Evolutionary conservation across 2,888 invertebrate species (phyloP), one percentile per base, ranked within the genome.

Genomic region (Imbricaverruca yamaguchii): DNA sequence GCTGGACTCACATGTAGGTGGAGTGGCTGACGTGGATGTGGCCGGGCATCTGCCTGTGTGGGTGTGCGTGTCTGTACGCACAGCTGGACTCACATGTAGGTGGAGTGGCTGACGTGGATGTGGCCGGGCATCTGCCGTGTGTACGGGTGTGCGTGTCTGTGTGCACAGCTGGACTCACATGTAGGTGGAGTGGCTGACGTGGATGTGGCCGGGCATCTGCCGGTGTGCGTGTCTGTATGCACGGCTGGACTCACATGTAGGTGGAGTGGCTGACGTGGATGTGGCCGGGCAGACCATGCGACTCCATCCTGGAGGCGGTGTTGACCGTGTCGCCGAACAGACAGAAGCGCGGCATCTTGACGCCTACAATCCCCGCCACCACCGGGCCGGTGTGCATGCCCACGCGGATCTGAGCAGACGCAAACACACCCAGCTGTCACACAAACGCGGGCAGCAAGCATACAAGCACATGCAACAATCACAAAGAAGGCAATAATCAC

Each of bases 261-360:
- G 74, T 74, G 74, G 12, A 13, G 74, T 74, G 39, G 53, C 74
- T 74, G 74, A 74, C 39, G 53, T 77, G 77, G 9, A 77, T 23
- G n/a, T 57, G 78, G 15, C 78, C 78, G 57, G 78, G 12, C 78
- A 78, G 78, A 2, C 78, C 57, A 57, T 78, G 78, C n/a, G 78
- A 78, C 78, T 78, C 78, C 78, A 78, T 78, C 11, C 78, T 15
- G 56, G 78, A 56, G 56, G 78, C 78, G 15, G 78, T 78, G 78
- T 78, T 78, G 57, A 78, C 78, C 12, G 78, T 78, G 78, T 78
- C 78, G 23, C 78, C 78, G n/a, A 78, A 78, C 56, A 78, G 78
- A 11, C 78, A 78, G 78, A 23, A 78, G 78, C 78, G 78, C 1
- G 78, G 78, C 78, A 78, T 78, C 57, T 78, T 78, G 1, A 78